Base-by-base conservation (phyloP, 2,888 invertebrate genomes). In the Nezara viridula region DNA sequence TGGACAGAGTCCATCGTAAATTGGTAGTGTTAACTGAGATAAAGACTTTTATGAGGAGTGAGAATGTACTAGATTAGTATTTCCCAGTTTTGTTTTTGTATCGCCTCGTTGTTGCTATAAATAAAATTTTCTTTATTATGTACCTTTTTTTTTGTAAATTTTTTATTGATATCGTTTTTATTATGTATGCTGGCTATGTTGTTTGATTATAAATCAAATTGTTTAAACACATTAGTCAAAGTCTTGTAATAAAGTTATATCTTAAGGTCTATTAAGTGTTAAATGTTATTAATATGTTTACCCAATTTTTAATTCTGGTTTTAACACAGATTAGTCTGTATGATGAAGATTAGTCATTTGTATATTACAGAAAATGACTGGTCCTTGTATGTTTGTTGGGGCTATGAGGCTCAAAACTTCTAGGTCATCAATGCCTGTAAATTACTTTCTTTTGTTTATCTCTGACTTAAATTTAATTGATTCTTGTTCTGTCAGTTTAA, bases 21-120 rank as follows among this genome's bases (percentile, higher is more conserved):
- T 88, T 55, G 47, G 88, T 88, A 88, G 88, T 88, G 88, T 88
- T 60, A n/a, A 66, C 47, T 52, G 88, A 88, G 88, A 88, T 49
- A 88, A 88, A 88, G 88, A 88, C 88, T 88, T 88, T 32, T 73
- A 73, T 55, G 81, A 81, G 81, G n/a, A 73, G 88, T 73, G 73
- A 88, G 88, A 88, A 47, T 88, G 88, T 88, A 88, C 73, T 88
- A 88, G 88, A 73, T 27, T 88, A 88, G 44, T 27, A 27, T 40
- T 60, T 66, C 10, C 37, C 27, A 37, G 24, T 66, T n/a, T 66
- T 88, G 40, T 88, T 66, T 73, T 88, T 88, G 60, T 88, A 66
- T 73, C 44, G 44, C 60, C 73, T 88, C n/a, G 44, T 47, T 88
- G 66, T 73, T 88, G n/a, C 47, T 55, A 60, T 47, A 27, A 88